Percentiles rank a stretch among this genome's conserved stretches.
These are phyloP conservation scores for Hassar affinis DNA, from an alignment of 2,113 vertebrate genomes.

Conservation along the genomic window DNA sequence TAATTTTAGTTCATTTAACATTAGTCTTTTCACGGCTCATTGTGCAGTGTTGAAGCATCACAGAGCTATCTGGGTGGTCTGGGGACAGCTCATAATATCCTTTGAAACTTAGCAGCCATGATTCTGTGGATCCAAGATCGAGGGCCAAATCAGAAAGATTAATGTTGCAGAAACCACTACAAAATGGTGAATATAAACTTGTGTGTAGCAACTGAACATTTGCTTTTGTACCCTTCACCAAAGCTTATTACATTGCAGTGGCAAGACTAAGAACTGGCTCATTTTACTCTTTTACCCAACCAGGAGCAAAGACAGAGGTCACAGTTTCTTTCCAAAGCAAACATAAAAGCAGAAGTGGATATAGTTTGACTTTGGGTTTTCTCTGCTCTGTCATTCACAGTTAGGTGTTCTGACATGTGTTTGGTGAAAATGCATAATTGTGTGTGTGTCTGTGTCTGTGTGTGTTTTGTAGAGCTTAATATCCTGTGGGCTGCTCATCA, in stretches of 20 bases:
- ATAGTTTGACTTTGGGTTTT: not conserved
- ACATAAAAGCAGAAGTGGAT: slow-evolving; percentile 1
- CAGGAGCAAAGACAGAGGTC: not conserved
- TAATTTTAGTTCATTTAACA: not conserved
- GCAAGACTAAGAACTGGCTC: not conserved
- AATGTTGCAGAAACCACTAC: slow-evolving; percentile 70
- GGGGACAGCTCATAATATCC: slow-evolving; percentile 59
- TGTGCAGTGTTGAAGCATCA: not conserved
- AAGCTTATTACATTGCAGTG: slow-evolving; percentile 10
- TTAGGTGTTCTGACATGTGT: slow-evolving; percentile 18
- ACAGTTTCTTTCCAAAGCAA: not conserved
- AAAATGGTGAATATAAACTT: slow-evolving; percentile 66
- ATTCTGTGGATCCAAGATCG: slow-evolving; percentile 66
- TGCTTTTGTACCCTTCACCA: not conserved
- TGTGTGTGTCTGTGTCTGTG: slow-evolving; percentile 7
- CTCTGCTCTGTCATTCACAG: slow-evolving; percentile 13
- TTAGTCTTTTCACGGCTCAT: not conserved
- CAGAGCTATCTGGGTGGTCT: slow-evolving; percentile 63
- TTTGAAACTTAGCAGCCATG: slow-evolving; percentile 69
- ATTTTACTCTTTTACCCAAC: slow-evolving; percentile 3
- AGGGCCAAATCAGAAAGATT: slow-evolving; percentile 66
- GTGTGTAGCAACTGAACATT: slow-evolving; percentile 30
- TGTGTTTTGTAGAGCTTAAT: slow-evolving; percentile 80
- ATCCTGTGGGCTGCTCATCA: slow-evolving; percentile 92
- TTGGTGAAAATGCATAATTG: slow-evolving; percentile 20